These are phyloP conservation scores for Philereme transversata DNA, from an alignment of 2,888 invertebrate species.

Conservation along the genomic window DNA sequence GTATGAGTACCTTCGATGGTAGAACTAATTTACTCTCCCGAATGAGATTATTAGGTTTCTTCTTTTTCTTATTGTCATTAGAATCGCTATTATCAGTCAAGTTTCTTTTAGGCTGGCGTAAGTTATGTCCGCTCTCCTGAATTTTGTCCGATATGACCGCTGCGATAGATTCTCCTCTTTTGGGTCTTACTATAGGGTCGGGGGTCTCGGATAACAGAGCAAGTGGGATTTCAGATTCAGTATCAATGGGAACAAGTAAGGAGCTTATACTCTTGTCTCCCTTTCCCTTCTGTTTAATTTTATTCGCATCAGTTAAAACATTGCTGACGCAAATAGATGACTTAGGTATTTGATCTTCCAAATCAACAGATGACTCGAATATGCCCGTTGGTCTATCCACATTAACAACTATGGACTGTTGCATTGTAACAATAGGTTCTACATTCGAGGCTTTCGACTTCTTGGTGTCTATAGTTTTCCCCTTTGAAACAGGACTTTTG, in stretches of 20 bases:
- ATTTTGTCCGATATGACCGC: slow-evolving; percentile 79
- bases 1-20: slow-evolving; percentile 66
- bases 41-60: slow-evolving; percentile 67
- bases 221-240: slow-evolving; percentile 73
- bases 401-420: slow-evolving; percentile 66
- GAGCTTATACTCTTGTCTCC: slow-evolving; percentile 56
- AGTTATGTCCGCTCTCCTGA: slow-evolving; percentile 75
- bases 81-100: slow-evolving; percentile 66
- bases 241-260: slow-evolving; percentile 64
- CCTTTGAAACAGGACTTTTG: slow-evolving; percentile 82
- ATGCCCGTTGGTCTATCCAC: slow-evolving; percentile 86
- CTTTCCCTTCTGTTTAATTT: slow-evolving; percentile 59
- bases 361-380: slow-evolving; percentile 87
- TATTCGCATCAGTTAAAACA: slow-evolving; percentile 62
- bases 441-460: slow-evolving; percentile 64
- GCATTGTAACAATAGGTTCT: slow-evolving; percentile 38
- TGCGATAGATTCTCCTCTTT: slow-evolving; percentile 77
- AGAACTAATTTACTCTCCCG: slow-evolving; percentile 77
- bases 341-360: slow-evolving; percentile 87
- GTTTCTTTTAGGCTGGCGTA: slow-evolving; percentile 75
- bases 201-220: slow-evolving; percentile 71
- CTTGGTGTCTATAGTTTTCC: slow-evolving; percentile 75
- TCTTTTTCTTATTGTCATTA: slow-evolving; percentile 75
- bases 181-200: slow-evolving; percentile 69
- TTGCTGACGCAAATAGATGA: slow-evolving; percentile 79